phyloP scores from a whole-genome alignment of 2,113 vertebrate species.

The Apteryx owenii region DNA sequence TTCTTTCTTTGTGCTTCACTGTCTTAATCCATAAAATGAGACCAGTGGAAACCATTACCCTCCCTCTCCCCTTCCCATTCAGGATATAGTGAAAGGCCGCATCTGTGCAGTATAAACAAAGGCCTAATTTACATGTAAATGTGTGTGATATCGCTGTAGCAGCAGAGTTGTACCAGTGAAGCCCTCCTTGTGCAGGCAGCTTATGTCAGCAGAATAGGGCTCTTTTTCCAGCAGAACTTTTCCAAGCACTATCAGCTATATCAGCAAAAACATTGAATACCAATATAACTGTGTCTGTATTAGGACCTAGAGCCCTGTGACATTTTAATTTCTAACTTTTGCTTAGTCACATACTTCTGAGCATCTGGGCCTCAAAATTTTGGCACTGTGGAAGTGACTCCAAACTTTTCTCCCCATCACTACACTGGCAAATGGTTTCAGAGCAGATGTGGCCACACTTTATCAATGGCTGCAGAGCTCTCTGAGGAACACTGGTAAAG shows the following conservation, averaged over 20 bases:
- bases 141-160: constrained; percentile 33
- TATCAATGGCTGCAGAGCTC: not conserved
- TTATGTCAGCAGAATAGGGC: constrained; percentile 57
- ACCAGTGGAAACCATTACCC: not conserved
- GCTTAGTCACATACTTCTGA: not conserved
- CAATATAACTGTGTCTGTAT: constrained; percentile 19
- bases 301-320: not conserved
- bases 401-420: not conserved
- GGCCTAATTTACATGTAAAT: constrained; percentile 69
- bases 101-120: constrained; percentile 57
- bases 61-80: not conserved
- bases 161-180: constrained; percentile 50
- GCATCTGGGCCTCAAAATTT: not conserved
- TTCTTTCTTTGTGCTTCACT: not conserved
- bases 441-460: not conserved
- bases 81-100: constrained; percentile 48
- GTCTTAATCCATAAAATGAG: not conserved
- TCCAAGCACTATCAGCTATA: constrained; percentile 24
- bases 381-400: not conserved
- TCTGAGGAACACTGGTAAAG: not conserved
- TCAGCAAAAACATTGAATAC: constrained; percentile 49
- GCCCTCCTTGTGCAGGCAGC: constrained; percentile 37
- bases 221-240: constrained; percentile 62
- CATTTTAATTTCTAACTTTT: not conserved
- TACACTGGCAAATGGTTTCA: not conserved